phyloP scores from a whole-genome alignment of 2,888 invertebrate species.

The Apodemia mormo region DNA sequence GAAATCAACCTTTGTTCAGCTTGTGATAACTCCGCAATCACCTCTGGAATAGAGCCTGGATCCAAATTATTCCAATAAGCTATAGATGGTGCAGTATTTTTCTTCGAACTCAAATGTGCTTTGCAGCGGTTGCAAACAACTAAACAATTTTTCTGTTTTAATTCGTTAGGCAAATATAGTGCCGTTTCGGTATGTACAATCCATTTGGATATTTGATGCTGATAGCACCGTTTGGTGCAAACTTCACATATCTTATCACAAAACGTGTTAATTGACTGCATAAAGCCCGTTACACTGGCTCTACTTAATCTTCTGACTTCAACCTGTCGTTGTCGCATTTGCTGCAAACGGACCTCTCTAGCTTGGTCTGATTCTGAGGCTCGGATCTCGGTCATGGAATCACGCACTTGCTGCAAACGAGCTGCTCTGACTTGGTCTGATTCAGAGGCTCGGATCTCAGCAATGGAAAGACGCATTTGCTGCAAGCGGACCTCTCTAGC shows the following conservation, averaged over 20 bases:
- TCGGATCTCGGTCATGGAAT: not conserved
- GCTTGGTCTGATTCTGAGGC: not conserved
- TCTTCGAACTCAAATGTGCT: conserved; percentile 35
- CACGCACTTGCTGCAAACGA: no score
- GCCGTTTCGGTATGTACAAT: conserved; percentile 27
- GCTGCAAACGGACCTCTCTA: not conserved
- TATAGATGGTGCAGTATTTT: conserved; percentile 37
- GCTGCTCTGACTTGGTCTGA: no score
- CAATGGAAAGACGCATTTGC: no score
- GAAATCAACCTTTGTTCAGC: conserved; percentile 36
- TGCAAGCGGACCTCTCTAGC: no score
- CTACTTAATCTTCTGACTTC: not conserved
- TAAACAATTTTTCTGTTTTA: conserved; percentile 31
- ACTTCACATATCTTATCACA: conserved; percentile 34
- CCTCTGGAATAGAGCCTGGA: conserved; percentile 38
- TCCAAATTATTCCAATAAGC: conserved; percentile 41
- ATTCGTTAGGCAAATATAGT: conserved; percentile 33
- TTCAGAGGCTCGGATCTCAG: no score
- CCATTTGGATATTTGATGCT: conserved; percentile 29
- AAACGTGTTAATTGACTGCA: conserved; percentile 27
- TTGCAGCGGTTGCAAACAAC: conserved; percentile 34
- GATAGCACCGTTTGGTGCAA: conserved; percentile 34
- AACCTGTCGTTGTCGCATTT: not conserved
- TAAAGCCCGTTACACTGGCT: not conserved
- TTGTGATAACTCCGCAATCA: conserved; percentile 34